Percentiles rank a stretch among this genome's conserved stretches.
These are phyloP conservation scores for Nothobranchius kuhntae DNA, from an alignment of 2,113 vertebrate species.

Conservation along the genomic window DNA sequence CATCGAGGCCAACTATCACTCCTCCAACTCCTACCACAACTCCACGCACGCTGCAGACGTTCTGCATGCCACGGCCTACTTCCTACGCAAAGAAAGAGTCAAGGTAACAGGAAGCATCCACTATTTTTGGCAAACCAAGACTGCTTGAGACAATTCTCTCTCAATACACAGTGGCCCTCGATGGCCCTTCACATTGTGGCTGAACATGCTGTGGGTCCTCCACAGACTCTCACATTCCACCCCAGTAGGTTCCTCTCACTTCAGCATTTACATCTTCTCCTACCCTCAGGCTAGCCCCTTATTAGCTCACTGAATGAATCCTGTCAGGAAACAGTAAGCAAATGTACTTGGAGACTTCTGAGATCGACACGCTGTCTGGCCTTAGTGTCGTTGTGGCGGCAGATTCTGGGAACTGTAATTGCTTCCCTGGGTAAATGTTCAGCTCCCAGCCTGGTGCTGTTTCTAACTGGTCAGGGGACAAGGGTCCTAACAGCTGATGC, in stretches of 20 bases:
- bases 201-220: neutral
- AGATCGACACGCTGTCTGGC: neutral
- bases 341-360: neutral
- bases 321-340: neutral
- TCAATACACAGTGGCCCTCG: too few relatives aligned
- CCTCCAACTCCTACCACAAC: conserved; percentile 96
- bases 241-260: neutral
- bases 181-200: neutral
- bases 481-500: neutral
- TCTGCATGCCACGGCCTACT: conserved; percentile 93
- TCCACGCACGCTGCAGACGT: conserved; percentile 94
- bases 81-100: conserved; percentile 90
- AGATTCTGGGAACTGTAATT: conserved; percentile 6
- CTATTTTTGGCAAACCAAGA: neutral
- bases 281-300: neutral
- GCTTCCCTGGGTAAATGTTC: neutral
- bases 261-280: neutral
- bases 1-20: conserved; percentile 94
- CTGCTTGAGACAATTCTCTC: too few relatives aligned
- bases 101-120: conserved; percentile 81
- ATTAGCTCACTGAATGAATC: neutral
- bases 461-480: neutral
- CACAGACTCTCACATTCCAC: neutral
- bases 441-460: neutral
- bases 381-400: neutral